Conservation (phyloP, 2,113 vertebrate species). For the Anseranas semipalmata region DNA sequence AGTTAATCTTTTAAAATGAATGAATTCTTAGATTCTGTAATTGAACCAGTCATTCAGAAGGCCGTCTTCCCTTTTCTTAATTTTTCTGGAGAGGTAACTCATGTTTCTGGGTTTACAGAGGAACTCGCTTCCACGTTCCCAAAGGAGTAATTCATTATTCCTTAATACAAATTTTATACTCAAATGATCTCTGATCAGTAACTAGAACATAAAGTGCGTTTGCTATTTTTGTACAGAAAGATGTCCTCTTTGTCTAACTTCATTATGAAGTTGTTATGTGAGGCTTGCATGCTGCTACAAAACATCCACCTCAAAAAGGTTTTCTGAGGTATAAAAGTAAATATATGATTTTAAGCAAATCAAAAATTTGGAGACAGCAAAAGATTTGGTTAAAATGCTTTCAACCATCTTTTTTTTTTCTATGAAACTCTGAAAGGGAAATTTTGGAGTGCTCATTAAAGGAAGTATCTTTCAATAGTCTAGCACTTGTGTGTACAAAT, state of each 20-base stretch:
- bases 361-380: background rate
- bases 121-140: background rate
- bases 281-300: background rate
- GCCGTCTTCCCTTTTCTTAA: background rate
- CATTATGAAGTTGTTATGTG: fast-evolving
- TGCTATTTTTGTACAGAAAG: background rate
- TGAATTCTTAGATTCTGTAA: background rate
- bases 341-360: background rate
- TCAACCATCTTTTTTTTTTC: background rate
- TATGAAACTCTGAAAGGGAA: background rate
- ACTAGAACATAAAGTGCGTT: background rate
- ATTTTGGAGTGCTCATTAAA: background rate
- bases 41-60: background rate
- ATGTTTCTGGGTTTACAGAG: background rate
- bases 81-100: background rate
- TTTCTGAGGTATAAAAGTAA: background rate
- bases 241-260: background rate
- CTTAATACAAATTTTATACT: background rate
- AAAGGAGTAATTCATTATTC: background rate
- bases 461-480: background rate
- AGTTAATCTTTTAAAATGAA: background rate
- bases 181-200: background rate
- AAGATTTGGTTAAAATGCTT: background rate
- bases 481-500: background rate
- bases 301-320: background rate